A percentile compares a stretch with the other conserved stretches of the same genome.
Conservation (phyloP, 2,113 vertebrate genomes). For the Spermophilus dauricus region DNA sequence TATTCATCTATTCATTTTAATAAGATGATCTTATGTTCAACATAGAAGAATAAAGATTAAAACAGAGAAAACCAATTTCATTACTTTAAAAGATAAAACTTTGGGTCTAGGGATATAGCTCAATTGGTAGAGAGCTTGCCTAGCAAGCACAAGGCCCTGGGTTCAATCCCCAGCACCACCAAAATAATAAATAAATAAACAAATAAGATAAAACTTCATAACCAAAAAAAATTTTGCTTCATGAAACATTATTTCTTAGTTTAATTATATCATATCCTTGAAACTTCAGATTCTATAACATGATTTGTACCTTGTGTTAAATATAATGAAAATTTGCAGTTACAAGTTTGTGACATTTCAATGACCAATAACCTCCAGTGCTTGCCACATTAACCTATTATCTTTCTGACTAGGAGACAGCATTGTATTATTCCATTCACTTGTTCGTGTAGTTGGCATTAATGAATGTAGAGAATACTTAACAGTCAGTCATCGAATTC, state of each 20-base stretch:
- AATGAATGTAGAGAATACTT: neutral
- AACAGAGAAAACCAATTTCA: neutral
- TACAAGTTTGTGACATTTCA: neutral
- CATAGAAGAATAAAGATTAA: neutral
- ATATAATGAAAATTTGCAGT: neutral
- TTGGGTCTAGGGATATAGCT: too few species aligned
- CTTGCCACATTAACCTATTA: neutral
- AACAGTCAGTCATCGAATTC: neutral
- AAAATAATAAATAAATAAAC: too few species aligned
- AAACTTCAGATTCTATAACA: neutral
- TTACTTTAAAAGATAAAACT: neutral
- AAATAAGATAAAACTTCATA: neutral
- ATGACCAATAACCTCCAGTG: neutral
- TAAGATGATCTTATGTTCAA: neutral
- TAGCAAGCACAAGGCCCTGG: too few species aligned
- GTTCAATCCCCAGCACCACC: too few species aligned
- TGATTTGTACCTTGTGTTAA: neutral
- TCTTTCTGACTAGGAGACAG: neutral
- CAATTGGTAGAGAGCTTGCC: too few species aligned
- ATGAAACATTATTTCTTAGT: neutral
- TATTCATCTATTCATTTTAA: neutral
- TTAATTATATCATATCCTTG: neutral
- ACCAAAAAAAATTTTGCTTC: neutral
- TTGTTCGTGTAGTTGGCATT: neutral
- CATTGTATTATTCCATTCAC: neutral